Percentiles rank a stretch among this genome's conserved stretches.
Evolutionary conservation across 2,888 invertebrate species (phyloP).

Genomic region (Archaeoteleia sp.): DNA sequence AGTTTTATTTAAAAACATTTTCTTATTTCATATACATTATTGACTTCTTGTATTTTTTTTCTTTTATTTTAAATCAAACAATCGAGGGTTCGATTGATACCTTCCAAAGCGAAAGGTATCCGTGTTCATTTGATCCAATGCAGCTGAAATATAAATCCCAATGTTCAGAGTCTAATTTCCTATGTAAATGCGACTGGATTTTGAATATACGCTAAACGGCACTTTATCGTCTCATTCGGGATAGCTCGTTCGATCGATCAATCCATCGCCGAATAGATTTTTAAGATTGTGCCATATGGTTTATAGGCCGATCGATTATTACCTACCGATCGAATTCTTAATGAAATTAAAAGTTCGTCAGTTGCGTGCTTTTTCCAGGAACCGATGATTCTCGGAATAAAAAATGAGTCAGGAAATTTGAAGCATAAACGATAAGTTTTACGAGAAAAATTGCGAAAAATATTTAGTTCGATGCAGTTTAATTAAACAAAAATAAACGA

Average conservation of each 20-base stretch:
- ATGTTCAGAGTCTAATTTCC: constrained; percentile 50
- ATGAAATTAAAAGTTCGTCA: constrained; percentile 65
- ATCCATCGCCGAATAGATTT: constrained; percentile 60
- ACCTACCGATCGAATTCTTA: constrained; percentile 57
- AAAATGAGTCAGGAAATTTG: constrained; percentile 3
- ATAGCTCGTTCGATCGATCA: constrained; percentile 59
- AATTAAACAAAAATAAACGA: background rate
- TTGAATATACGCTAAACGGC: constrained; percentile 59
- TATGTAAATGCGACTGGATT: constrained; percentile 63
- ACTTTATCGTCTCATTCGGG: constrained; percentile 31
- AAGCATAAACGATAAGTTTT: background rate
- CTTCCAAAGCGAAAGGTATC: too few species aligned
- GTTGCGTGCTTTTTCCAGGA: constrained; percentile 40
- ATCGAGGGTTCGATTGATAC: too few species aligned
- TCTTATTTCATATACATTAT: too few species aligned
- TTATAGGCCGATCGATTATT: constrained; percentile 66
- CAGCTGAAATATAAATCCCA: background rate
- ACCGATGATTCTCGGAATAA: constrained; percentile 25
- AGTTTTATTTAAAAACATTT: too few species aligned
- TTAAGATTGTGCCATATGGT: constrained; percentile 71
- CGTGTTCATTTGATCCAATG: background rate
- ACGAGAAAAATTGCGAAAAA: too few species aligned
- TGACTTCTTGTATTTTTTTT: too few species aligned
- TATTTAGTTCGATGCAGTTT: too few species aligned
- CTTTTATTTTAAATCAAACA: too few species aligned